A percentile compares a stretch with the other conserved stretches of the same genome.
These are phyloP conservation scores for Gymnoscelis rufifasciata DNA, from an alignment of 2,888 invertebrate species.

Conservation along the genomic window DNA sequence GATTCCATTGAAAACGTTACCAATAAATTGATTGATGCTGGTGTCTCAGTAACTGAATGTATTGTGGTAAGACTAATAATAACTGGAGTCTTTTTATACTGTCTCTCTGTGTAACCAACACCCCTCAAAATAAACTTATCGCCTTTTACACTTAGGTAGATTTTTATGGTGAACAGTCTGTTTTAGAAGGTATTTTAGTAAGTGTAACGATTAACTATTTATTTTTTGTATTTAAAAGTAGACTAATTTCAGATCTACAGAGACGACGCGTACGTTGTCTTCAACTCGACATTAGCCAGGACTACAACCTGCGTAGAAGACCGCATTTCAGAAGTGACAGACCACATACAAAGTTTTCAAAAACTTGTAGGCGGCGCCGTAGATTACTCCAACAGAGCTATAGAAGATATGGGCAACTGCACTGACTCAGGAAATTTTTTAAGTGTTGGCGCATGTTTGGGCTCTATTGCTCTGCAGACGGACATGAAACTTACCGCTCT, in stretches of 20 bases:
- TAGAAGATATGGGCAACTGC: slow-evolving; percentile 55
- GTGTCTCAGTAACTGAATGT: slow-evolving; percentile 45
- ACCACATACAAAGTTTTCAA: slow-evolving; percentile 40
- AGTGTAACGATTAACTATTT: no score
- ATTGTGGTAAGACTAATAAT: slow-evolving; percentile 46
- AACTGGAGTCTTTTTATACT: no score
- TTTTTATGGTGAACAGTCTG: no score
- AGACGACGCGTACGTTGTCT: slow-evolving; percentile 43
- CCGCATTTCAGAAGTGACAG: slow-evolving; percentile 43
- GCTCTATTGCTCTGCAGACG: slow-evolving; percentile 46
- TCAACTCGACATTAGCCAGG: slow-evolving; percentile 43
- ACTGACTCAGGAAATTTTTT: slow-evolving; percentile 42
- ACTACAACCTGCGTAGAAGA: slow-evolving; percentile 49
- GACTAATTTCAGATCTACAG: slow-evolving; percentile 41
- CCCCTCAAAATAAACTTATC: no score
- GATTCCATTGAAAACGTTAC: slow-evolving; percentile 42
- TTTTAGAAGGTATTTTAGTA: no score
- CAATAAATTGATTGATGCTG: slow-evolving; percentile 44
- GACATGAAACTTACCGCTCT: slow-evolving; percentile 49
- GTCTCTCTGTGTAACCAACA: no score
- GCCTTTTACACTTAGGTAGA: no score
- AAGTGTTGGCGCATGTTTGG: slow-evolving; percentile 51
- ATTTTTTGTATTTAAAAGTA: no score
- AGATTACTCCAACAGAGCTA: slow-evolving; percentile 37
- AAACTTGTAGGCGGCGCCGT: slow-evolving; percentile 40